Base-by-base conservation (phyloP, 2,888 invertebrate species). In the Timandra comae region DNA sequence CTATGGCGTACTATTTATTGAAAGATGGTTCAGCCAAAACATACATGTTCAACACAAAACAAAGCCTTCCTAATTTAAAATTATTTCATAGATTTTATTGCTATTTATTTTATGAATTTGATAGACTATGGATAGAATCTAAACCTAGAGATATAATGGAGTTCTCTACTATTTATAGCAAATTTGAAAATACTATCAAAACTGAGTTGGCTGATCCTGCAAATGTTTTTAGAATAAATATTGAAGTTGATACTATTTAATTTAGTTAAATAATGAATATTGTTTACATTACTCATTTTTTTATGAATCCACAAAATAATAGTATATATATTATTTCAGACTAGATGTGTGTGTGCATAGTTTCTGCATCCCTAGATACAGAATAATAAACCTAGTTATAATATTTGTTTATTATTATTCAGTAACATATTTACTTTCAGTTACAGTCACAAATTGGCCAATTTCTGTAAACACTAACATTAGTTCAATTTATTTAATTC, bases 71-170 rank as follows among this genome's bases (percentile, higher is more conserved):
- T 7, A 87, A 85, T 19, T 68, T 95, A 29, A 87, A 89, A 63
- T 87, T 94, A 63, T 99, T 98, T 77, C 96, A 99, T 76, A 93
- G 92, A 63, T 92, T 98, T 61, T 98, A 98, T 79, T 94, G 96
- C 75, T 96, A 95, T 70, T 85, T 98, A 30, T 96, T 98, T 73
- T 94, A 93, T 65, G 95, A 97, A 64, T 99, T 99, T 84, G 97
- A 98, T 79, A 91, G 93, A 56, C 93, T 95, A 76, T 99, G 99
- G 99, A 89, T 97, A 49, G 90, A 92, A 44, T 93, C 95, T 11
- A 95, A 96, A 61, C 98, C 99, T 0, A 89, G 89, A 47, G 94
- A 95, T 66, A 96, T 99, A 45, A 99, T 99, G 98, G 96, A 98
- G 63, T 99, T 98, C 73, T 94, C 95, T 19, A 88, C 88, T 27